Evolutionary conservation across 2,797 vertebrate genomes (phyloP), one percentile per base, ranked within the genome.

Genomic region (Arrhamphus sclerolepis): DNA sequence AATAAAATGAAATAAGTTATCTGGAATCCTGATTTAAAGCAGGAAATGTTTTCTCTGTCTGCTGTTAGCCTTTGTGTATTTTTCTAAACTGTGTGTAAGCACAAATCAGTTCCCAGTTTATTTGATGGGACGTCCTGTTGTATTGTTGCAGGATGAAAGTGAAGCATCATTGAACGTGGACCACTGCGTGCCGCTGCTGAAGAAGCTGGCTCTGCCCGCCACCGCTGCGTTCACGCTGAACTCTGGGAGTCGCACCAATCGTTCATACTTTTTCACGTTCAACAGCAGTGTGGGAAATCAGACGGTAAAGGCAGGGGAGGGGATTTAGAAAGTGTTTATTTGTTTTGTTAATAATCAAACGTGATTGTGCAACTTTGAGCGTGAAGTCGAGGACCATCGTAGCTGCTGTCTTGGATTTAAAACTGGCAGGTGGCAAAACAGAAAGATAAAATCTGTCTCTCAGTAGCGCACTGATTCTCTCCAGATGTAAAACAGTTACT

Each of bases 121-220:
- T 47, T 59, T 46, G 7, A 20, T 1, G 0, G 7, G 39, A 20
- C 22, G 8, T 16, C 42, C 3, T 38, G 2, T 21, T 64, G 1
- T 77, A 7, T 17, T 40, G 8, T 40, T 68, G 19, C 83, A 95
- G 94, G 83, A 66, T 67, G 83, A 73, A 55, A 90, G 87, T 61
- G 91, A 93, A 44, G 17, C 83, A 3, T 83, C 73, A 0, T 57
- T 66, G 0, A 21, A 78, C 74, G 76, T 95, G 17, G 89, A 89
- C 42, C 93, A 95, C 72, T 88, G 87, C 6, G 43, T 92, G 34
- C 77, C 89, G 50, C 77, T 82, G 70, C 74, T 92, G 64, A 74
- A 72, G 76, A 82, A 68, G 26, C 20, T 86, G 16, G 91, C 92
- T 40, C 65, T 95, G 63, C 92, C 94, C 20, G 18, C 39, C 60